Percentiles rank a stretch among this genome's conserved stretches.
Evolutionary conservation across 2,113 vertebrate genomes (phyloP).

Genomic region (Crotalus helleri): DNA sequence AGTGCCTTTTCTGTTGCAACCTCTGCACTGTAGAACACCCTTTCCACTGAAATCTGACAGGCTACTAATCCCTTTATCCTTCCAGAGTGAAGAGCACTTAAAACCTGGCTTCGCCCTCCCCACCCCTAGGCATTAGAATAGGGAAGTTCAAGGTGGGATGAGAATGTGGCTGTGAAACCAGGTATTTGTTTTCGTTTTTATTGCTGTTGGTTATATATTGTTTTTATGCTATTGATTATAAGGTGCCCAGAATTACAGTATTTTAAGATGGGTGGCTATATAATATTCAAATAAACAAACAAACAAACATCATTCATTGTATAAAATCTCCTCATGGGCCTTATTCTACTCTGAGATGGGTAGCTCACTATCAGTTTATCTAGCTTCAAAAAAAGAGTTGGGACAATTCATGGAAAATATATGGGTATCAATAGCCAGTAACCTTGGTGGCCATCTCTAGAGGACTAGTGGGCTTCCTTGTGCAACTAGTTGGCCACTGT

Average conservation of each 20-base stretch:
- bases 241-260: background rate
- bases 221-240: background rate
- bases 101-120: background rate
- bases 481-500: background rate
- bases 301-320: background rate
- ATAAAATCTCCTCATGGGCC: background rate
- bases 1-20: background rate
- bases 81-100: background rate
- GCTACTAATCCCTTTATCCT: background rate
- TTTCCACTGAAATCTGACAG: background rate
- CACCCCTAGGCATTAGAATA: background rate
- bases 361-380: background rate
- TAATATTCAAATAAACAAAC: background rate
- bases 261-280: background rate
- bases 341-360: background rate
- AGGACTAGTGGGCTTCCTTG: background rate
- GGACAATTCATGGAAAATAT: background rate
- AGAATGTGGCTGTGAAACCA: too few relatives aligned
- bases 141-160: background rate
- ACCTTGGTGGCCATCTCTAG: background rate
- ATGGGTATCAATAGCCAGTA: background rate
- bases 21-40: background rate
- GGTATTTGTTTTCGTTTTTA: background rate
- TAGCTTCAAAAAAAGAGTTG: background rate
- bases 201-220: background rate